These are phyloP conservation scores for Circaetus gallicus DNA, from an alignment of 2,113 vertebrate species.

Conservation along the genomic window DNA sequence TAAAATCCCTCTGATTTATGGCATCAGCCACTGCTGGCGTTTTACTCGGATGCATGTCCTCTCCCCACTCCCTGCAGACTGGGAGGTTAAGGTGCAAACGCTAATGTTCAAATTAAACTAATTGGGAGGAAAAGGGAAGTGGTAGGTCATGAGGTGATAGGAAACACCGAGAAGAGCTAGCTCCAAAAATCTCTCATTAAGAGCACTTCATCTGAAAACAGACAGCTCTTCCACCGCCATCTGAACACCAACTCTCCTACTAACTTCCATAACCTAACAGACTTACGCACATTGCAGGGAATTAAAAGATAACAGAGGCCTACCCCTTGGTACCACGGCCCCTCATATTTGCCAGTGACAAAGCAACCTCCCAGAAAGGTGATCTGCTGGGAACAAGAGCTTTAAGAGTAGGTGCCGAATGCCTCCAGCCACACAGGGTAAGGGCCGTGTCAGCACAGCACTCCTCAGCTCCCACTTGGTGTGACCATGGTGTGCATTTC, in stretches of 20 bases:
- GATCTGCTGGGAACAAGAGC: background rate
- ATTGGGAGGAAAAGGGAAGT: background rate
- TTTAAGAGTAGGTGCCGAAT: background rate
- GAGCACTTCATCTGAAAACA: background rate
- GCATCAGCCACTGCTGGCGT: conserved; percentile 68
- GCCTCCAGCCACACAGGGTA: background rate
- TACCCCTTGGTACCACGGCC: background rate
- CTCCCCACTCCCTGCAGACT: background rate
- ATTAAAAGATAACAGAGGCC: background rate
- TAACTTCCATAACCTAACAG: background rate
- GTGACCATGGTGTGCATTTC: background rate
- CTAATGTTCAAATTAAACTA: background rate
- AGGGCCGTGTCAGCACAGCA: conserved; percentile 15
- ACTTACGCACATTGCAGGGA: background rate
- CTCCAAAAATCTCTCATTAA: background rate
- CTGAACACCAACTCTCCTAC: background rate
- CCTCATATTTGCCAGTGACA: background rate
- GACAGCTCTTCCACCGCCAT: background rate
- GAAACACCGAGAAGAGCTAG: background rate
- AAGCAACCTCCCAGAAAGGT: background rate
- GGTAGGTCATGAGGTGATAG: background rate
- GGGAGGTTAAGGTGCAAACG: background rate
- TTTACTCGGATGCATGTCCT: conserved; percentile 46
- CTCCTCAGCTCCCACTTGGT: background rate
- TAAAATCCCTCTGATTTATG: conserved; percentile 88